These are phyloP conservation scores for Mnemiopsis leidyi DNA, from an alignment of 37 sponge, comb jelly and placozoan species.

Conservation along the genomic window DNA sequence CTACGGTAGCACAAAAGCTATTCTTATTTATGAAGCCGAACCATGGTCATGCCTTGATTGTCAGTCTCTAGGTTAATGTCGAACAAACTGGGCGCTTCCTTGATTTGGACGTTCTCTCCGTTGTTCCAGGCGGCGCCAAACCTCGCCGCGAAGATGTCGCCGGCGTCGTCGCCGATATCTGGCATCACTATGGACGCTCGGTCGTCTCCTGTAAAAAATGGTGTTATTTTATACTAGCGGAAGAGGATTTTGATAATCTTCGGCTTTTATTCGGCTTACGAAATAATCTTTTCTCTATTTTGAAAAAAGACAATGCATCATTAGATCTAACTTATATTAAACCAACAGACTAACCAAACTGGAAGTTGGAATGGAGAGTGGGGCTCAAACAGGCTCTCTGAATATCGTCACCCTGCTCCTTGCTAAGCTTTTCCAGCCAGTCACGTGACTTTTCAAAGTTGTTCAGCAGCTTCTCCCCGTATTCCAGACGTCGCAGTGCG, in stretches of 20 bases:
- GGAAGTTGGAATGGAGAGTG: constrained; percentile 21
- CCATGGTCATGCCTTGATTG: constrained; percentile 29
- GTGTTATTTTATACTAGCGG: no score
- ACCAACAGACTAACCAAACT: constrained; percentile 12
- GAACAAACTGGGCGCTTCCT: constrained; percentile 43
- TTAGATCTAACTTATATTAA: no score
- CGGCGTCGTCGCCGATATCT: constrained; percentile 19
- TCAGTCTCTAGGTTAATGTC: constrained; percentile 48
- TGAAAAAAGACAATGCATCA: no score
- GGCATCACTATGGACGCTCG: constrained; percentile 44
- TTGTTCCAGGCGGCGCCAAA: constrained; percentile 53
- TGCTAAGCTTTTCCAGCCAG: constrained; percentile 29
- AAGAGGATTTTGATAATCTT: no score
- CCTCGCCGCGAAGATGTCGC: constrained; percentile 39
- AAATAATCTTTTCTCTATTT: no score
- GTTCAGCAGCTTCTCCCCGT: constrained; percentile 18
- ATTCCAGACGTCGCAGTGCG: constrained; percentile 57
- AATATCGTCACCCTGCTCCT: constrained; percentile 41
- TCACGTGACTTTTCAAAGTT: background rate
- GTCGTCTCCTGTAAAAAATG: no score
- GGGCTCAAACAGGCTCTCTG: constrained; percentile 56
- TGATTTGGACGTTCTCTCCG: background rate
- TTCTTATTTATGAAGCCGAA: constrained; percentile 14
- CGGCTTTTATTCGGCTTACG: no score
- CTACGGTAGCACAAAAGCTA: background rate